Percentiles rank a stretch among this genome's conserved stretches.
phyloP scores from a whole-genome alignment of 2,797 vertebrate species.

The Lepus oiostolus region DNA sequence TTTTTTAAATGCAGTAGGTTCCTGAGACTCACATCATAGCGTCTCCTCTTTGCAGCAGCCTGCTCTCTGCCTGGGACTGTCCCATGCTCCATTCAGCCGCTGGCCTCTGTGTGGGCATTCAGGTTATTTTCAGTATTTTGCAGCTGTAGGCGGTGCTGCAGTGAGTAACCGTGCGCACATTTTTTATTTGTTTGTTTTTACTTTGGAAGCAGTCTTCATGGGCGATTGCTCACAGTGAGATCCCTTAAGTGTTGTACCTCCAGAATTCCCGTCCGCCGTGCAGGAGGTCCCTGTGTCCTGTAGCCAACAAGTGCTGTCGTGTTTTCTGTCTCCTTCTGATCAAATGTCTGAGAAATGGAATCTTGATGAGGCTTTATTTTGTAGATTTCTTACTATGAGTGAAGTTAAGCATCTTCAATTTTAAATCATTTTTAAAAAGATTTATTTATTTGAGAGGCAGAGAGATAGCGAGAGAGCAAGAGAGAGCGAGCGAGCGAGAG shows the following conservation, averaged over 20 bases:
- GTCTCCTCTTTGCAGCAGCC: too few relatives aligned
- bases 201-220: not conserved
- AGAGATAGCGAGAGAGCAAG: too few relatives aligned
- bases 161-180: rapidly evolving
- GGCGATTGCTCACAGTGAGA: not conserved
- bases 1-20: too few relatives aligned
- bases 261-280: not conserved
- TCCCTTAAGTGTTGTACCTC: not conserved
- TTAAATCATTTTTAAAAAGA: too few relatives aligned
- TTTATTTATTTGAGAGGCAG: too few relatives aligned
- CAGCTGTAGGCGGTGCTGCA: not conserved
- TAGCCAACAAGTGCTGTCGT: not conserved
- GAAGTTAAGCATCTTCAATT: not conserved
- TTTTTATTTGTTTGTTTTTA: not conserved
- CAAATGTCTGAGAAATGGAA: not conserved
- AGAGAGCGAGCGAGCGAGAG: too few relatives aligned
- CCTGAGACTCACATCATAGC: too few relatives aligned
- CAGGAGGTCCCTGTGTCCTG: not conserved
- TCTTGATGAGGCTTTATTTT: not conserved
- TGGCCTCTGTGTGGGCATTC: not conserved
- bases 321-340: not conserved
- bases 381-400: not conserved
- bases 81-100: not conserved
- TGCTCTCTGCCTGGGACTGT: rapidly evolving
- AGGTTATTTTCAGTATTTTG: not conserved